These are phyloP conservation scores for Rhamphomyia laevipes DNA, from an alignment of 2,888 invertebrate species.

Conservation along the genomic window DNA sequence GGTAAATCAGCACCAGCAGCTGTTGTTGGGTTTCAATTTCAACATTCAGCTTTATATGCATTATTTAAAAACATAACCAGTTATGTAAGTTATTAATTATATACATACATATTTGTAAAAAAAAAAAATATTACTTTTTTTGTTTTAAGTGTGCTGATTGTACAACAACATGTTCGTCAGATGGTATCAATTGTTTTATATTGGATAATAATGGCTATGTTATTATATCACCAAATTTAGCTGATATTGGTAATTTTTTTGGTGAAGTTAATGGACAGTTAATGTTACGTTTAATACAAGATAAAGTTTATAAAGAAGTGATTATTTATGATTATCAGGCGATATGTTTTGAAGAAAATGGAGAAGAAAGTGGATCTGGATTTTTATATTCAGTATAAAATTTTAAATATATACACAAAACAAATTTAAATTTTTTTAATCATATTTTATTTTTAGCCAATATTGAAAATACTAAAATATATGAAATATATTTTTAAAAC, in stretches of 20 bases:
- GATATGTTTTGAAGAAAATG: conserved; percentile 65
- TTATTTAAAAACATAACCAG: conserved; percentile 72
- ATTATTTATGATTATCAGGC: conserved; percentile 80
- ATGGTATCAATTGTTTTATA: conserved; percentile 66
- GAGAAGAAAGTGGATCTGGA: conserved; percentile 48
- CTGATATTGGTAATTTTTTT: conserved; percentile 73
- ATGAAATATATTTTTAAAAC: conserved; percentile 48
- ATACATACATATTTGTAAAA: conserved; percentile 11
- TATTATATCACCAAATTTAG: conserved; percentile 58
- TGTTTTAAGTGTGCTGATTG: conserved; percentile 30
- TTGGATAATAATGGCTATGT: conserved; percentile 86
- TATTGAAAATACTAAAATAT: conserved; percentile 44
- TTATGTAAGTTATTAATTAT: conserved; percentile 41
- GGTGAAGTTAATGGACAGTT: conserved; percentile 71
- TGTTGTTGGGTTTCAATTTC: conserved; percentile 68
- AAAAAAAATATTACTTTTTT: neutral
- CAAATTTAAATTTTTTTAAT: neutral
- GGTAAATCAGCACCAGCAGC: conserved; percentile 53
- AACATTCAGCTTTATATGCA: conserved; percentile 60
- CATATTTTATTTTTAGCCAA: conserved; percentile 40
- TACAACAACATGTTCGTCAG: conserved; percentile 47
- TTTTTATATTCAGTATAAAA: conserved; percentile 46
- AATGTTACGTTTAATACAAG: conserved; percentile 60
- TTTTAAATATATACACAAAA: neutral
- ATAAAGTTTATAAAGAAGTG: conserved; percentile 62